Evolutionary conservation across 2,888 invertebrate genomes (phyloP).

Genomic region (Diarsia rubi): DNA sequence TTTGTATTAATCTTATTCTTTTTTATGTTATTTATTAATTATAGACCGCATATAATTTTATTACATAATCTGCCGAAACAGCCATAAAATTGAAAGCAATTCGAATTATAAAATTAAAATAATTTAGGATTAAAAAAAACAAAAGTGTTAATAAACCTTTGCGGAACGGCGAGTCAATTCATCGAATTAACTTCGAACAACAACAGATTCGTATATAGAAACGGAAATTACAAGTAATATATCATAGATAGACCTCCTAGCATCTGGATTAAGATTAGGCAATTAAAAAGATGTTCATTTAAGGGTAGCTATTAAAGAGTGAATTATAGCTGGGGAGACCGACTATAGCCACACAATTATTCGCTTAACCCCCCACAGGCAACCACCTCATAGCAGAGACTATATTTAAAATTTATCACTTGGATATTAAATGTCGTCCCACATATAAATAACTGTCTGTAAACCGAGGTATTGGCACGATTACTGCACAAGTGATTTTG

Average conservation of each 20-base stretch:
- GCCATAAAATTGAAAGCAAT: conserved; percentile 63
- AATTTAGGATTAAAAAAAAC: conserved; percentile 36
- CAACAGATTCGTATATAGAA: conserved; percentile 29
- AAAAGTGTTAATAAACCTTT: conserved; percentile 24
- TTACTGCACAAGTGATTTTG: conserved; percentile 73
- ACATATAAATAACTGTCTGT: conserved; percentile 81
- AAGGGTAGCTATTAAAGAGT: conserved; percentile 85
- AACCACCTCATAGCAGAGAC: conserved; percentile 66
- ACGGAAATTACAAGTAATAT: conserved; percentile 53
- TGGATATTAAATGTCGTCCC: conserved; percentile 83
- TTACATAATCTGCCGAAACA: conserved; percentile 66
- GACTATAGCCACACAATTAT: conserved; percentile 72
- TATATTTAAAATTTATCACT: conserved; percentile 81
- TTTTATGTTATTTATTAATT: conserved; percentile 78
- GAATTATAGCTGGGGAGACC: conserved; percentile 77
- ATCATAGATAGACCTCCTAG: conserved; percentile 79
- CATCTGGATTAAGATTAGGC: conserved; percentile 82
- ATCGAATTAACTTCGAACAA: conserved; percentile 14
- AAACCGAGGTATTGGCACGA: conserved; percentile 77
- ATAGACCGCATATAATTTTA: conserved; percentile 64
- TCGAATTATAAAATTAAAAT: conserved; percentile 65
- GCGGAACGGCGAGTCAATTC: neutral
- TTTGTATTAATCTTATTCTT: conserved; percentile 76
- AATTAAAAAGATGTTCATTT: conserved; percentile 87
- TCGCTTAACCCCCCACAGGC: conserved; percentile 84